Evolutionary conservation across 2,888 invertebrate species (phyloP).

Genomic region (Catocala fraxini): DNA sequence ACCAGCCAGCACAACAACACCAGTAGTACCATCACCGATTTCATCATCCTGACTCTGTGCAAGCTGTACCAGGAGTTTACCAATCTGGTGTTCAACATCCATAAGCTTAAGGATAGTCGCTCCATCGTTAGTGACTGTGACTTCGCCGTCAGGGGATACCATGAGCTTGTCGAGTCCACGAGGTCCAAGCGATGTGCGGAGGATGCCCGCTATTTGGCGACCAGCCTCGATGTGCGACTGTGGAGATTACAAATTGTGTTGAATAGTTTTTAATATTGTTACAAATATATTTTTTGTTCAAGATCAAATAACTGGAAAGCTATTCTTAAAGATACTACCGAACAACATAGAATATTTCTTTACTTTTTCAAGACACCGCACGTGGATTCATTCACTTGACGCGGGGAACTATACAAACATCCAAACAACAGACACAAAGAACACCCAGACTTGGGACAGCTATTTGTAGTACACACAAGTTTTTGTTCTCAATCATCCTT

Average conservation of each 20-base stretch:
- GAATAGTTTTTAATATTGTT: too few species aligned
- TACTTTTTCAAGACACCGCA: too few species aligned
- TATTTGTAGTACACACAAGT: too few species aligned
- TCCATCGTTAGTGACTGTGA: constrained; percentile 99
- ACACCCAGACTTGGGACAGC: too few species aligned
- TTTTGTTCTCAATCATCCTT: too few species aligned
- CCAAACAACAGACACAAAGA: too few species aligned
- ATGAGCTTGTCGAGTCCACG: constrained; percentile 99
- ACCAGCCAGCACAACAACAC: constrained; percentile 95
- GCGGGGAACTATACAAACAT: too few species aligned
- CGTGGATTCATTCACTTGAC: too few species aligned
- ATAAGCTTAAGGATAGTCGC: constrained; percentile 99
- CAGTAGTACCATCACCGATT: constrained; percentile 99
- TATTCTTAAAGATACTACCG: too few species aligned
- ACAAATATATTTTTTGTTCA: too few species aligned
- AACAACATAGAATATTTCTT: too few species aligned
- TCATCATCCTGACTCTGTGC: constrained; percentile 99
- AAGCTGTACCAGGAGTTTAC: constrained; percentile 98
- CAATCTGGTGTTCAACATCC: constrained; percentile 99
- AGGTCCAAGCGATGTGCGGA: constrained; percentile 98
- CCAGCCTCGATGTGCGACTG: constrained; percentile 99
- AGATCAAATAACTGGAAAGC: too few species aligned
- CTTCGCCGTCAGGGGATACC: constrained; percentile 98
- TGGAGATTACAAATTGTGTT: neutral
- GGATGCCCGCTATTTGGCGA: constrained; percentile 95